Percentiles rank a stretch among this genome's conserved stretches.
Conservation (phyloP, 2,797 vertebrate genomes). For the Onychomys leucogaster region DNA sequence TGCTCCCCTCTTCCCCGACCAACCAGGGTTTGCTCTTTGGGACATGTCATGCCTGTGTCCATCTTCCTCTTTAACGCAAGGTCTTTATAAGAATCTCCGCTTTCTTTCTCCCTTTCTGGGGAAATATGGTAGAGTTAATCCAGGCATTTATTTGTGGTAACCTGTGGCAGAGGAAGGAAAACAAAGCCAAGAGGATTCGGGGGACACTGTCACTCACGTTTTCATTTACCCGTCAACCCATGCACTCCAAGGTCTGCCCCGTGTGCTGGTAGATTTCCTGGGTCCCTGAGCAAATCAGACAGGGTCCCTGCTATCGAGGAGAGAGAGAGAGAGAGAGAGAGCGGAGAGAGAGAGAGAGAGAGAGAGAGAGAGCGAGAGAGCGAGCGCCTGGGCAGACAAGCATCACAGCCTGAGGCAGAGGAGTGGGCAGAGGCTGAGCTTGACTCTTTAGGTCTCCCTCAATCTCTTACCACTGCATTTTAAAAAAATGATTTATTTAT, state of each 20-base stretch:
- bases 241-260: not conserved
- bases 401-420: too few relatives aligned
- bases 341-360: not conserved
- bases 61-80: not conserved
- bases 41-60: not conserved
- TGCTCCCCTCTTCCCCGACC: not conserved
- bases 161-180: not conserved
- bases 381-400: not conserved
- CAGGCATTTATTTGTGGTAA: accelerated
- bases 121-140: not conserved
- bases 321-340: not conserved
- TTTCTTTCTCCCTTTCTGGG: not conserved
- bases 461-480: not conserved
- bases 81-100: not conserved
- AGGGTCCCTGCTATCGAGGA: not conserved
- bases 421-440: not conserved
- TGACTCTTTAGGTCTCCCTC: not conserved
- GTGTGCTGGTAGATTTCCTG: not conserved
- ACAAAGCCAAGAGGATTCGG: not conserved
- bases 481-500: too few relatives aligned
- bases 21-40: not conserved
- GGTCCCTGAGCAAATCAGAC: not conserved
- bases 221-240: not conserved
- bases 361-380: not conserved
- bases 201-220: accelerated